Percentiles rank a stretch among this genome's conserved stretches.
Conservation (phyloP, 2,113 vertebrate species). For the Lepisosteus osseus region DNA sequence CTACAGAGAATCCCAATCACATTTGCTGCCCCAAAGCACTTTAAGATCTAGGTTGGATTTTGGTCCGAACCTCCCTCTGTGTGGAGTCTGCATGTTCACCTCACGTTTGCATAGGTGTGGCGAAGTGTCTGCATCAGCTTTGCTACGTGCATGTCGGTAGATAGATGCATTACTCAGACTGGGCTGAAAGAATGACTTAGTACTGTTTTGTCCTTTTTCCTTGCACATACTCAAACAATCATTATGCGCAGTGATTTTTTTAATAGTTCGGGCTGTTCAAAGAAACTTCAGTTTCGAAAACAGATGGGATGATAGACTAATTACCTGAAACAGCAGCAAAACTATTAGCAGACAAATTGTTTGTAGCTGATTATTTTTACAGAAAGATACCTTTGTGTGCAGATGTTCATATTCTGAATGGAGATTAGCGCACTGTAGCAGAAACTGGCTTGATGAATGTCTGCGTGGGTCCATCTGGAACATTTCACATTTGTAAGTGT, state of each 20-base stretch:
- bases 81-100: too few species aligned
- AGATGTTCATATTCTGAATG: neutral
- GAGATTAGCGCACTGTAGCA: neutral
- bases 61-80: too few species aligned
- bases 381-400: neutral
- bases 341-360: neutral
- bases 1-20: neutral
- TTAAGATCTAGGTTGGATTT: too few species aligned
- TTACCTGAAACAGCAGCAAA: neutral
- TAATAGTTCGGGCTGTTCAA: neutral
- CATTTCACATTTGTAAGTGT: neutral
- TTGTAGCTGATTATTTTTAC: neutral
- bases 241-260: too few species aligned
- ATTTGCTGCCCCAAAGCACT: too few species aligned
- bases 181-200: too few species aligned
- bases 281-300: neutral
- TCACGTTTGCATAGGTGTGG: too few species aligned
- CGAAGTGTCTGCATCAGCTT: neutral
- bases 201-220: too few species aligned
- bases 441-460: neutral
- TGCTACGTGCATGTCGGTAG: too few species aligned
- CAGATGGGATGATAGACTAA: conserved; percentile 7
- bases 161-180: too few species aligned
- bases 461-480: neutral
- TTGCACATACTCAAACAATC: neutral